Conservation (phyloP, 2,113 vertebrate species). For the Heptranchias perlo region DNA sequence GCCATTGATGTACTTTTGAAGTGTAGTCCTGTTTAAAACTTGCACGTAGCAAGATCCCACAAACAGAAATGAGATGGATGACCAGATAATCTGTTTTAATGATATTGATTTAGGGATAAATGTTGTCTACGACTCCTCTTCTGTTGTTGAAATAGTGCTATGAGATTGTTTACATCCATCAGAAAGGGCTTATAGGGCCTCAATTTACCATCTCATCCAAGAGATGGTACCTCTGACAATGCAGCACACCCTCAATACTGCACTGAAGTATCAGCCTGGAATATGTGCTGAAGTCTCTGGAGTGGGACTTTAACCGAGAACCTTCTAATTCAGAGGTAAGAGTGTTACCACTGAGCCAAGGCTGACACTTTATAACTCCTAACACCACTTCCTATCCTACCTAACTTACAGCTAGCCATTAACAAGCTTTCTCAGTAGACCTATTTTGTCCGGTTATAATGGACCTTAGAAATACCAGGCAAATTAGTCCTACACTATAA, state of each 20-base stretch:
- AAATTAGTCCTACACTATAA: background rate
- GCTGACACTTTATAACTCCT: background rate
- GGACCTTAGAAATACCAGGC: background rate
- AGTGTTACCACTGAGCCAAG: background rate
- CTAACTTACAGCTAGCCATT: background rate
- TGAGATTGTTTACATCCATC: background rate
- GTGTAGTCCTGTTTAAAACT: background rate
- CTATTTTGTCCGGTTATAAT: background rate
- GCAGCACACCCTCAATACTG: background rate
- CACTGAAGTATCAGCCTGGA: background rate
- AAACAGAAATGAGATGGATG: background rate
- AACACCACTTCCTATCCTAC: background rate
- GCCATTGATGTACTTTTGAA: background rate
- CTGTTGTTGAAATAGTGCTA: background rate
- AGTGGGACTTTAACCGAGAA: background rate
- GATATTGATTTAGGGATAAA: background rate
- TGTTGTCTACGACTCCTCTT: background rate
- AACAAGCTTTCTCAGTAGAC: background rate
- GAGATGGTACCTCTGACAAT: background rate
- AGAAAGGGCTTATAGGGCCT: too few species aligned
- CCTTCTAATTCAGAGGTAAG: background rate
- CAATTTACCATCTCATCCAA: too few species aligned
- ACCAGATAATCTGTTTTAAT: background rate
- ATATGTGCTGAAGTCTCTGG: background rate
- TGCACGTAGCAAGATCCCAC: background rate